Conservation (phyloP, 2,888 invertebrate genomes). For the Ornithoptera alexandrae region DNA sequence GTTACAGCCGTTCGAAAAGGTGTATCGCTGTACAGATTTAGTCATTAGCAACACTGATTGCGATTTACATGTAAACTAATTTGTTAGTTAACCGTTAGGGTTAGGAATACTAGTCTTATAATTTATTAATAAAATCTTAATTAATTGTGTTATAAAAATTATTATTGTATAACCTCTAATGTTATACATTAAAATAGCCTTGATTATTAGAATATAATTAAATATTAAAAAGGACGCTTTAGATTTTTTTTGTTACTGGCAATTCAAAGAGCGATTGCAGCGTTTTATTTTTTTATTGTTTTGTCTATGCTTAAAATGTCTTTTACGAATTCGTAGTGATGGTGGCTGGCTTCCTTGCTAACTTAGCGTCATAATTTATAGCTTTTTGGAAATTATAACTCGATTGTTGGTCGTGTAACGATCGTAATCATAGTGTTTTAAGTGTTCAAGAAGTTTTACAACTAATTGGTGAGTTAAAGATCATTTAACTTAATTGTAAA, state of each 20-base stretch:
- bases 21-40: too few species aligned
- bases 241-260: conserved; percentile 16
- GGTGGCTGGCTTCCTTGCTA: conserved; percentile 80
- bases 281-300: conserved; percentile 51
- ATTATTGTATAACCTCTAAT: too few species aligned
- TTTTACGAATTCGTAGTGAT: conserved; percentile 79
- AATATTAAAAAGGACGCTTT: conserved; percentile 4
- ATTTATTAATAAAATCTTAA: too few species aligned
- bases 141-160: too few species aligned
- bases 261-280: conserved; percentile 34
- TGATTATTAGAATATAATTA: neutral
- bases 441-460: conserved; percentile 76
- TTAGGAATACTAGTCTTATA: too few species aligned
- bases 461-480: conserved; percentile 74
- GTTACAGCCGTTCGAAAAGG: too few species aligned
- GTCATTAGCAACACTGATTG: too few species aligned
- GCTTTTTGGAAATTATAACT: conserved; percentile 61
- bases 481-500: conserved; percentile 59
- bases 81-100: too few species aligned
- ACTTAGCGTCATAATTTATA: conserved; percentile 74
- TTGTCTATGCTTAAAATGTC: conserved; percentile 76
- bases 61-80: too few species aligned
- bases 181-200: too few species aligned
- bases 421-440: conserved; percentile 68
- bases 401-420: conserved; percentile 62